phyloP scores from a whole-genome alignment of 2,888 invertebrate genomes.

The Exephanes ischioxanthus region DNA sequence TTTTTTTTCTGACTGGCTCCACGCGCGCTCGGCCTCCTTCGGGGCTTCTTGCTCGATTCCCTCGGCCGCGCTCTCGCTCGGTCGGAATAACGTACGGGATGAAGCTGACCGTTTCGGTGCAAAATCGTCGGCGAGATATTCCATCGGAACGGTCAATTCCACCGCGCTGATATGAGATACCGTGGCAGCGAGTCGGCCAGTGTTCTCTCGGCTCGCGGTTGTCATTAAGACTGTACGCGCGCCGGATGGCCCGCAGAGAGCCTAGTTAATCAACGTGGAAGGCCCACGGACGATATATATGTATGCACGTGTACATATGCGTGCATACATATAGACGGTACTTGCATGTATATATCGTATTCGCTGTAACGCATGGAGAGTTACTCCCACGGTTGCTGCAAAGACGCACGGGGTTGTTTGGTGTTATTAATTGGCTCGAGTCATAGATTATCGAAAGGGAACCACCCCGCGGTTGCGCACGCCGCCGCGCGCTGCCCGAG shows the following conservation, averaged over 20 bases:
- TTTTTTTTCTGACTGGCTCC: constrained; percentile 63
- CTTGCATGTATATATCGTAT: constrained; percentile 17
- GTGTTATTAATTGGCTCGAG: constrained; percentile 73
- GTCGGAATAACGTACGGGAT: neutral
- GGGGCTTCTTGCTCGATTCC: constrained; percentile 40
- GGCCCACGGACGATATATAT: constrained; percentile 44
- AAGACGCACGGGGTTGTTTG: constrained; percentile 67
- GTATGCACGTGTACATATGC: neutral
- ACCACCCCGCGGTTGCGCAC: constrained; percentile 54
- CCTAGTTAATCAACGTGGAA: constrained; percentile 73
- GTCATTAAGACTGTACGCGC: constrained; percentile 68
- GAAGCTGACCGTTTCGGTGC: constrained; percentile 43
- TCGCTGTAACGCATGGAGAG: constrained; percentile 3
- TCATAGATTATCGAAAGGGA: constrained; percentile 71
- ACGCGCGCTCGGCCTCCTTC: constrained; percentile 47
- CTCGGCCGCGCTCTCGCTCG: constrained; percentile 10
- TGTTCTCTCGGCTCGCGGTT: constrained; percentile 56
- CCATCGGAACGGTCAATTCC: constrained; percentile 5
- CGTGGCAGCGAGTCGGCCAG: constrained; percentile 11
- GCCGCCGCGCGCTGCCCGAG: neutral
- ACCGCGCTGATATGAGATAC: neutral
- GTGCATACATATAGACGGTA: neutral
- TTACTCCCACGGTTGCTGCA: constrained; percentile 61
- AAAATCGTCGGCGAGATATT: neutral
- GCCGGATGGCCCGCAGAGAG: constrained; percentile 56